Conservation (phyloP, 1,140 invertebrate species). For the Camponotus pennsylvanicus region DNA sequence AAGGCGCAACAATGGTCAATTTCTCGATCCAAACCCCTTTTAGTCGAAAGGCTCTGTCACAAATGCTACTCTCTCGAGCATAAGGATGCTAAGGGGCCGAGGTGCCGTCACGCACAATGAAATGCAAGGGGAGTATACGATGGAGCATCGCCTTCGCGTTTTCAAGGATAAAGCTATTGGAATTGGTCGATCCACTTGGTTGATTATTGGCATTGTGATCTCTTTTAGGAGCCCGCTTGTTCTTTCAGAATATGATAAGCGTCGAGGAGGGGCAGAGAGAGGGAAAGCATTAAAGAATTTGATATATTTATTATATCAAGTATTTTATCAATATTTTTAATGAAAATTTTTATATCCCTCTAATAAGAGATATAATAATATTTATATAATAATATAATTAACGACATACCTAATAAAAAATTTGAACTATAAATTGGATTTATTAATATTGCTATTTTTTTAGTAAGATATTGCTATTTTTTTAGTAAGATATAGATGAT, state of each 20-base stretch:
- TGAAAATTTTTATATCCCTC: neutral
- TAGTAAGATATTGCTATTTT: neutral
- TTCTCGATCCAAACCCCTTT: constrained; percentile 65
- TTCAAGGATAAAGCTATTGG: constrained; percentile 80
- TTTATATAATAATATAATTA: neutral
- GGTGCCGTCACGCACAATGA: constrained; percentile 53
- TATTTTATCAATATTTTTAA: neutral
- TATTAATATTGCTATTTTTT: neutral
- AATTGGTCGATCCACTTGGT: constrained; percentile 79
- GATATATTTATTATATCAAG: neutral
- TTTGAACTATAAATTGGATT: neutral
- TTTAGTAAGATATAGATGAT: neutral
- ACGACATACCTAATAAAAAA: neutral
- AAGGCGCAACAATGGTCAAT: constrained; percentile 63
- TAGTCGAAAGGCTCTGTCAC: constrained; percentile 46
- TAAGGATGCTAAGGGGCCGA: constrained; percentile 59
- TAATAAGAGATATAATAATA: neutral
- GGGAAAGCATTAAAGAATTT: neutral
- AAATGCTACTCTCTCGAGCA: constrained; percentile 70
- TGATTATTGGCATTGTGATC: constrained; percentile 84
- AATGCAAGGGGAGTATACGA: constrained; percentile 52
- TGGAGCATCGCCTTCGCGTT: constrained; percentile 60
- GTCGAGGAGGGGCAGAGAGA: neutral
- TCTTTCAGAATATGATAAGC: neutral
- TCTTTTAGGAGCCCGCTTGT: constrained; percentile 58